A percentile compares a stretch with the other conserved stretches of the same genome.
Conservation (phyloP, 2,888 invertebrate species). For the Tortrix viridana region DNA sequence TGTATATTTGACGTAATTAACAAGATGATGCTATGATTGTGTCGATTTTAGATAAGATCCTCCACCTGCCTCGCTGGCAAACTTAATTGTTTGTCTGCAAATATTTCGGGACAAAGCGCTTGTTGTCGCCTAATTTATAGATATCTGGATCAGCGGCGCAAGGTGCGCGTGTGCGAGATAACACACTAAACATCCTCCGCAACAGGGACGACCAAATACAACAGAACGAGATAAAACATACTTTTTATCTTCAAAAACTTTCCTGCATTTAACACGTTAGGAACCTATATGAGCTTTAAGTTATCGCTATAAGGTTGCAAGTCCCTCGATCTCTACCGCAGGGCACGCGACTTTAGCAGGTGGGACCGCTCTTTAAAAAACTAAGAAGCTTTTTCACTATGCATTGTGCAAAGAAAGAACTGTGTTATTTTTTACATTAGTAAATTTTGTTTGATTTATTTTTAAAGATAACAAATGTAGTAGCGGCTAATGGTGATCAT, state of each 20-base stretch:
- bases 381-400: constrained; percentile 70
- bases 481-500: constrained; percentile 11
- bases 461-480: constrained; percentile 38
- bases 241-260: constrained; percentile 72
- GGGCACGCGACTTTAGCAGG: constrained; percentile 82
- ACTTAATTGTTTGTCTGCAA: constrained; percentile 71
- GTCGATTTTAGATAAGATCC: constrained; percentile 70
- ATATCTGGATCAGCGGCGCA: constrained; percentile 62
- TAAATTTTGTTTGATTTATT: constrained; percentile 49
- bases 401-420: constrained; percentile 70
- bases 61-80: constrained; percentile 71
- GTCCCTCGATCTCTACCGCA: constrained; percentile 35
- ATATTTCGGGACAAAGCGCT: constrained; percentile 68
- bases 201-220: constrained; percentile 68
- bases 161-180: constrained; percentile 82
- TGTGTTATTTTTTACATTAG: constrained; percentile 53
- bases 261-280: constrained; percentile 44
- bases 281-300: constrained; percentile 44
- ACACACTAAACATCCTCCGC: constrained; percentile 78
- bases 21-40: constrained; percentile 50
- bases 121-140: constrained; percentile 73
- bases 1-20: constrained; percentile 71
- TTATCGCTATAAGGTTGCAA: constrained; percentile 41
- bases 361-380: constrained; percentile 77
- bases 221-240: constrained; percentile 62